Evolutionary conservation across 2,113 vertebrate species (phyloP), one percentile per base, ranked within the genome.

Genomic region (Platanista minor): DNA sequence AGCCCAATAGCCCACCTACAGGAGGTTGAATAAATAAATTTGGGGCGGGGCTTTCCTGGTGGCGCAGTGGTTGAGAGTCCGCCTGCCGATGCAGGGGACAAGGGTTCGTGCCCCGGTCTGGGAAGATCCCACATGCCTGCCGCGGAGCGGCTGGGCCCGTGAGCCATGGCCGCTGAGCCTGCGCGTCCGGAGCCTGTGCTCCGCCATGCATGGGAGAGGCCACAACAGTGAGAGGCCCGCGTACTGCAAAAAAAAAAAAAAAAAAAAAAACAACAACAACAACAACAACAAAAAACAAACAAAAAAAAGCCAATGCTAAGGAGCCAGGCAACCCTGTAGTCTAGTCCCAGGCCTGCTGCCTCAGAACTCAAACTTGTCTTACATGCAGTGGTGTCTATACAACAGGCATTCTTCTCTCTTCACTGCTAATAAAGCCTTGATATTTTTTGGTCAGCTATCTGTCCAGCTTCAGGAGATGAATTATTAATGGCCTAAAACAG

Each of bases 351-450:
- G n/a, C 17, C 25, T 8, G 15, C 66, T 36, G 31, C 49, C 43
- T 39, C 81, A 54, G 59, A 80, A 49, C 20, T 72, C 57, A 74
- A 23, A 23, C 17, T 46, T 43, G 33, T 20, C 57, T 69, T 15
- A 1, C 15, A 12, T 1, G 1, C 17, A 41, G 8, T 36, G 5
- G 14, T 20, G 7, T 46, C 59, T 41, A 5, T 1, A n/a, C 17
- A 27, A 41, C 13, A 54, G 52, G 8, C 43, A 4, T 54, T 39
- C 27, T 95, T 61, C 43, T 36, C 17, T 80, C n/a, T 2, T 67
- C 84, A 6, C 18, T 86, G n/a, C 39, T 71, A 21, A 66, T 1
- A 54, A 15, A 64, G 23, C 10, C 9, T 57, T 86, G 8, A 71
- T 23, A 57, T 84, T 66, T 5, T 18, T 61, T 43, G 69, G 18